Percentiles rank a stretch among this genome's conserved stretches.
Evolutionary conservation across 1,140 invertebrate species (phyloP).

Genomic region (Bombus terrestris): DNA sequence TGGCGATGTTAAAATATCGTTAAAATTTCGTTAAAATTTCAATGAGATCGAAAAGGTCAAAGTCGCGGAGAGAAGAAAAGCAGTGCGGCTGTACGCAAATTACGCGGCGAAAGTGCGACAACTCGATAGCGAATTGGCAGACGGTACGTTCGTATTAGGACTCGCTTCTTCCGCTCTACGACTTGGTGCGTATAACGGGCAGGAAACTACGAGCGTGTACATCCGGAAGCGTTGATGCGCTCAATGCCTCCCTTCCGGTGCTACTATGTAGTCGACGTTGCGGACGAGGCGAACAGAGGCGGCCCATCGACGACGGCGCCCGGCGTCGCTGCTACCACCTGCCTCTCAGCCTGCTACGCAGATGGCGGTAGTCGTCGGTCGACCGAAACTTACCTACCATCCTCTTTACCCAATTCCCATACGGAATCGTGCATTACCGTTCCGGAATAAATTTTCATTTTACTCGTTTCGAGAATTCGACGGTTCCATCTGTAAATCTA

Average conservation of each 20-base stretch:
- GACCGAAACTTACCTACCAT: background rate
- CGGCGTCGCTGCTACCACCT: conserved; percentile 1
- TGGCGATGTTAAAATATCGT: background rate
- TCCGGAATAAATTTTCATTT: too few relatives aligned
- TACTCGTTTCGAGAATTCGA: too few relatives aligned
- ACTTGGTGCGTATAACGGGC: conserved; percentile 50
- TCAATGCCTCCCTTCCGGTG: conserved; percentile 65
- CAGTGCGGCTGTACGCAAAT: background rate
- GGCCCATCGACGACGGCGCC: conserved; percentile 21
- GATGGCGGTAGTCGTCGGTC: conserved; percentile 47
- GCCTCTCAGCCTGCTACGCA: background rate
- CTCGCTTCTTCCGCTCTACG: conserved; percentile 60
- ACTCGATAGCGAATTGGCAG: background rate
- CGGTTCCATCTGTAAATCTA: too few relatives aligned
- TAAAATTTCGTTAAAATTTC: background rate
- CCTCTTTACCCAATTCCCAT: background rate
- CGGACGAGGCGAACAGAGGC: background rate
- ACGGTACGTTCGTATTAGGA: background rate
- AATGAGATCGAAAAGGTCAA: background rate
- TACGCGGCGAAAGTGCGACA: background rate
- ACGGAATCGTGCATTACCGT: too few relatives aligned
- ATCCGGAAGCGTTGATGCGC: conserved; percentile 69
- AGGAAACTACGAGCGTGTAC: conserved; percentile 64
- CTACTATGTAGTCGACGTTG: conserved; percentile 21
- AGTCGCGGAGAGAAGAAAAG: too few relatives aligned